A percentile compares a stretch with the other conserved stretches of the same genome.
Evolutionary conservation across 2,888 invertebrate genomes (phyloP).

Genomic region (Clistopyga incitator): DNA sequence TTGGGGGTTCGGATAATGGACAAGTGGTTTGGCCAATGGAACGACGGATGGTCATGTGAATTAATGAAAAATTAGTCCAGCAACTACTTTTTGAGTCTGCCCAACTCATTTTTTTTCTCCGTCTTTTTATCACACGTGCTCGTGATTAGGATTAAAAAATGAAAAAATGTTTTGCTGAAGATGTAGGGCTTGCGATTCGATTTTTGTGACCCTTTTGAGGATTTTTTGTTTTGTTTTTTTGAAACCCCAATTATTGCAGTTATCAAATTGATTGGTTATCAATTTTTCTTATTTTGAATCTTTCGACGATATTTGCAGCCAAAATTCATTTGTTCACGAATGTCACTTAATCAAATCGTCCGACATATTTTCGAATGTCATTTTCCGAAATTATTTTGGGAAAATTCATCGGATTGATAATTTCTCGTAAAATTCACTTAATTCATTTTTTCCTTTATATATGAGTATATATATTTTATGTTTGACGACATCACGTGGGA

Average conservation of each 20-base stretch:
- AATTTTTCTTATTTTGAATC: too few species aligned
- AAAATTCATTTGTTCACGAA: too few species aligned
- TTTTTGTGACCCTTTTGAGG: background rate
- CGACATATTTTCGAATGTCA: background rate
- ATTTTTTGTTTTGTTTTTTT: background rate
- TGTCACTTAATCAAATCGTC: background rate
- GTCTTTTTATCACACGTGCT: slow-evolving; percentile 6
- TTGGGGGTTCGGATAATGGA: too few species aligned
- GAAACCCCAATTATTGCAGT: background rate
- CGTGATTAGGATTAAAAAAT: background rate
- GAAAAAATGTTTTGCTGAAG: too few species aligned
- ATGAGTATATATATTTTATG: background rate
- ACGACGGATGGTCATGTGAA: too few species aligned
- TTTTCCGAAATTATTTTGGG: background rate
- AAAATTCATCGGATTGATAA: background rate
- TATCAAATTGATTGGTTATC: background rate
- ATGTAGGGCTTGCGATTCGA: too few species aligned
- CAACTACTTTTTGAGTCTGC: too few species aligned
- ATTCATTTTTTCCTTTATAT: background rate
- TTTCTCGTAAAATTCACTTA: background rate
- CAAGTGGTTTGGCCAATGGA: too few species aligned
- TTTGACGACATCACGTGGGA: background rate
- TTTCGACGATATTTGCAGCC: too few species aligned
- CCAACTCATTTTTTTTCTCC: too few species aligned
- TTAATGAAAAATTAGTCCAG: too few species aligned